A percentile compares a stretch with the other conserved stretches of the same genome.
phyloP scores from a whole-genome alignment of 2,113 vertebrate genomes.

The Pavo muticus region DNA sequence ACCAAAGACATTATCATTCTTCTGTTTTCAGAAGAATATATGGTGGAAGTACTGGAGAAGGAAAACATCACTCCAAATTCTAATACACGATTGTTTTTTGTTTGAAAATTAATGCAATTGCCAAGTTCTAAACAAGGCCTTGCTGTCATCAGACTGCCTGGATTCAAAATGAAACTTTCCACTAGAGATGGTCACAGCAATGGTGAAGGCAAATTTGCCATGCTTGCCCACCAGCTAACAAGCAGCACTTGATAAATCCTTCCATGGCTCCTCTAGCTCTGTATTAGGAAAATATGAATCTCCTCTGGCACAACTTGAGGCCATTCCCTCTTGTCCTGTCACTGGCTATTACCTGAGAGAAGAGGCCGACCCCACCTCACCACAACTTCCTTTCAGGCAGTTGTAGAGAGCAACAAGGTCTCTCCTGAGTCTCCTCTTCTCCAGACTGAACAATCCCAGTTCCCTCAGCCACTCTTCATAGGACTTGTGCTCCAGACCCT shows the following conservation, averaged over 20 bases:
- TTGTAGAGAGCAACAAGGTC: no score
- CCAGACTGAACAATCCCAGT: no score
- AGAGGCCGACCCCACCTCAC: no score
- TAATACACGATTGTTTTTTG: not conserved
- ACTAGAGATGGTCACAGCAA: not conserved
- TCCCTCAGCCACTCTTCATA: no score
- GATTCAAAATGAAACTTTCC: not conserved
- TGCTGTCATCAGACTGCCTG: not conserved
- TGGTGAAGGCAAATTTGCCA: not conserved
- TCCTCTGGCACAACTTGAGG: no score
- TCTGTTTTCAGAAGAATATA: not conserved
- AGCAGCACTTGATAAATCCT: not conserved
- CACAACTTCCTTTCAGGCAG: no score
- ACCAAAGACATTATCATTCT: accelerated
- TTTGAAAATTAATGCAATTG: not conserved
- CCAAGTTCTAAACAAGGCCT: no score
- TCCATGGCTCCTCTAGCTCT: not conserved
- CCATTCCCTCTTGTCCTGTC: no score
- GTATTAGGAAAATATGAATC: not conserved
- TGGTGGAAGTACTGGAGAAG: accelerated
- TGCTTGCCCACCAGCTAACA: not conserved
- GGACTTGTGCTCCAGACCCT: no score
- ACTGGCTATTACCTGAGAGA: no score
- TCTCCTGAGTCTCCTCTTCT: no score
- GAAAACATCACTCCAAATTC: not conserved